Evolutionary conservation across 2,113 vertebrate genomes (phyloP).

Genomic region (Maccullochella peelii): DNA sequence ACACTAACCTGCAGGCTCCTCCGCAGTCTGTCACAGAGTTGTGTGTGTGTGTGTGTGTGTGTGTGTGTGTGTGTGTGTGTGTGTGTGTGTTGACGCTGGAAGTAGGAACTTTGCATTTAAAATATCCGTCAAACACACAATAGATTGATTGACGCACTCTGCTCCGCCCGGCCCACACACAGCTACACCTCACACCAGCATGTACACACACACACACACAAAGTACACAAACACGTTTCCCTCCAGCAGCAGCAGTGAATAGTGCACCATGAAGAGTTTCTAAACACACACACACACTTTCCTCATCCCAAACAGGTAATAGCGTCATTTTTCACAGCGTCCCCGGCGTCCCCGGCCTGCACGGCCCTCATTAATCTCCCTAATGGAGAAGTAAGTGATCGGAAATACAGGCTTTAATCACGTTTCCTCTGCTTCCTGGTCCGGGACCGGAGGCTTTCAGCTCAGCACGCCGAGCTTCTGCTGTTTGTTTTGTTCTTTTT

Average conservation of each 20-base stretch:
- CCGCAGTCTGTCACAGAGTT: slow-evolving; percentile 18
- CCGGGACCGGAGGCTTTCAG: not conserved
- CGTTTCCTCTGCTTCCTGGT: slow-evolving; percentile 59
- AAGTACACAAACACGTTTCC: slow-evolving; percentile 22
- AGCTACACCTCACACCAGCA: not conserved
- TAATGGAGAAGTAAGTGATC: slow-evolving; percentile 86
- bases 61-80: slow-evolving; percentile 33
- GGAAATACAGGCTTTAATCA: slow-evolving; percentile 86
- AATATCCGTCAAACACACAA: slow-evolving; percentile 25
- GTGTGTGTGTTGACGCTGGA: slow-evolving; percentile 9
- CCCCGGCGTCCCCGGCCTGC: slow-evolving; percentile 69
- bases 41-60: slow-evolving; percentile 31
- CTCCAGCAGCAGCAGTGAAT: not conserved
- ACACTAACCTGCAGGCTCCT: not conserved
- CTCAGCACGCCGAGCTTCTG: not conserved
- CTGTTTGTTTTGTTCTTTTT: not conserved
- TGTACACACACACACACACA: slow-evolving; percentile 15
- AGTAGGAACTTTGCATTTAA: slow-evolving; percentile 48
- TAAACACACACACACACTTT: not conserved
- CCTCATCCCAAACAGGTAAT: slow-evolving; percentile 80
- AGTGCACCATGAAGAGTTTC: slow-evolving; percentile 6
- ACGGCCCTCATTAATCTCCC: slow-evolving; percentile 83
- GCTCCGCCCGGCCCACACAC: slow-evolving; percentile 19
- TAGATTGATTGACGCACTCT: slow-evolving; percentile 8
- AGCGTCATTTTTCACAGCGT: slow-evolving; percentile 85